Evolutionary conservation across 2,113 vertebrate species (phyloP), one percentile per base, ranked within the genome.

Genomic region (Heloderma charlesbogerti): DNA sequence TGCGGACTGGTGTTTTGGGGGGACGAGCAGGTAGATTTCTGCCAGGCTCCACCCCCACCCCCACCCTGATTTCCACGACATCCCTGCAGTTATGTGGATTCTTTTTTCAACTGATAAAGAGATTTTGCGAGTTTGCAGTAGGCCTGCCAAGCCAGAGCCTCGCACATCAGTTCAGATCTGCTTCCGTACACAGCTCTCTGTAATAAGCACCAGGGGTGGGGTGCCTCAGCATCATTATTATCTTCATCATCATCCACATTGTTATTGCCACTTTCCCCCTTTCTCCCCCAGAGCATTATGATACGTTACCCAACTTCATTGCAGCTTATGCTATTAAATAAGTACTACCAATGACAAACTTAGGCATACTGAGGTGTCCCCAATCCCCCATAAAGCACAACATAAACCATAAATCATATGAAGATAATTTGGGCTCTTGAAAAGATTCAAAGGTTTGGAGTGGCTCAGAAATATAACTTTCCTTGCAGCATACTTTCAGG

Each of bases 301-400:
- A 94, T 90, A 40, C 69, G 92, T 93, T 92, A 71, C 66, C 37
- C 85, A 45, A 93, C 43, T 93, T 92, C 60, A 92, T 90, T 0
- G 0, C 69, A 66, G 83, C 92, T 93, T 86, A 77, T 87, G 69
- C 89, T 94, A 72, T 95, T 92, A 90, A 16, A 69, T 87, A 94
- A 94, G 87, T 93, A 45, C n/a, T 91, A 45, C 31, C 91, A 92
- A 94, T 90, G 88, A 89, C 82, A 89, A 94, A 94, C 86, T 94
- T 91, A 91, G 82, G 79, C 91, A 51, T 91, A 60, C 13, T 82
- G 60, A 78, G 45, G 84, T 94, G 92, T n/a, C n/a, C n/a, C n/a
- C n/a, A n/a, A n/a, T n/a, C 83, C 94, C 93, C 88, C 89, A 80
- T 89, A 91, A 93, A 95, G 86, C n/a, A 20, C 48, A 82, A 92